Evolutionary conservation across 2,797 vertebrate species (phyloP).

Genomic region (Lepidocolaptes lacrymiger): DNA sequence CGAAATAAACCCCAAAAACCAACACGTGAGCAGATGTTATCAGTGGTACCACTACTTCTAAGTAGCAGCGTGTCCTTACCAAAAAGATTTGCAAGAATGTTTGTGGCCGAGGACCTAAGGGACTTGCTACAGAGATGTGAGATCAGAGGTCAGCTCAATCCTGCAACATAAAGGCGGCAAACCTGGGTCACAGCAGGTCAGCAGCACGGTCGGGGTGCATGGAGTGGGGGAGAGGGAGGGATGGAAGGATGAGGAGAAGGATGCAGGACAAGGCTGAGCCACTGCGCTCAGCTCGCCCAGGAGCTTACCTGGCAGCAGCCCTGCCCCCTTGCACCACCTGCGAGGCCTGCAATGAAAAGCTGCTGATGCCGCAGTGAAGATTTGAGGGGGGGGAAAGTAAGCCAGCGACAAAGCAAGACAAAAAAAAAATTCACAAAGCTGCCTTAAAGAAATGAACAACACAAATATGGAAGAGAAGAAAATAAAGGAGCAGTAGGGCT

Average conservation of each 20-base stretch:
- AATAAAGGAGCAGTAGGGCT: slow-evolving; percentile 42
- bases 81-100: slow-evolving; percentile 79
- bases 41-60: slow-evolving; percentile 67
- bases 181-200: slow-evolving; percentile 66
- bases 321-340: slow-evolving; percentile 54
- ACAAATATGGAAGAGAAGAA: slow-evolving; percentile 19
- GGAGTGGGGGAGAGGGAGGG: neutral
- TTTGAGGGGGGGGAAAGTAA: neutral
- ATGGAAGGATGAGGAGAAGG: neutral
- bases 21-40: slow-evolving; percentile 45
- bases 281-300: neutral
- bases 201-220: neutral
- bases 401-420: slow-evolving; percentile 43
- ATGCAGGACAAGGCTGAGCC: neutral
- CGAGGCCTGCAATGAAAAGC: slow-evolving; percentile 67
- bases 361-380: slow-evolving; percentile 58
- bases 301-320: slow-evolving; percentile 69
- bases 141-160: slow-evolving; percentile 93
- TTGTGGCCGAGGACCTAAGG: slow-evolving; percentile 80
- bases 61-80: slow-evolving; percentile 81
- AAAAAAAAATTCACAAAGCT: slow-evolving; percentile 31
- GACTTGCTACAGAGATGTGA: slow-evolving; percentile 88
- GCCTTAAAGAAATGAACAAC: slow-evolving; percentile 28
- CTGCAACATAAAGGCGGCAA: slow-evolving; percentile 89
- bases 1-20: neutral